phyloP scores from a whole-genome alignment of 2,797 vertebrate genomes.

The Pseudomugil tenellus region DNA sequence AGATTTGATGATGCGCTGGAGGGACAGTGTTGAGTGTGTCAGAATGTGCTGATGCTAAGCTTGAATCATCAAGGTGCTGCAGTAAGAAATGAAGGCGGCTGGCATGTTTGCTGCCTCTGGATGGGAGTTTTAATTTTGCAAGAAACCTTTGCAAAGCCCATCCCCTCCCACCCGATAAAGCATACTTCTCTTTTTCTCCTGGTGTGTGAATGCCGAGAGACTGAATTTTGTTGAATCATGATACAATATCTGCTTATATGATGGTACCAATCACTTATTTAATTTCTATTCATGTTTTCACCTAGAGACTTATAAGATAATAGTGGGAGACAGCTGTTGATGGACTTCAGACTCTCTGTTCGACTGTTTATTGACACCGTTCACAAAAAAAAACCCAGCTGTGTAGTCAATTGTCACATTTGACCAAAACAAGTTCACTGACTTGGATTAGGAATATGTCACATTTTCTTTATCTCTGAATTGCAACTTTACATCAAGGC shows the following conservation, averaged over 20 bases:
- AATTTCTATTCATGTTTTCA: background rate
- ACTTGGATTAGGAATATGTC: too few relatives aligned
- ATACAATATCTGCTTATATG: background rate
- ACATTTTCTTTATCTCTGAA: too few relatives aligned
- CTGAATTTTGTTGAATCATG: background rate
- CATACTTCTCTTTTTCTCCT: constrained; percentile 11
- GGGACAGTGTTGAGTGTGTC: constrained; percentile 34
- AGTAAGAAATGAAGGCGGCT: constrained; percentile 22
- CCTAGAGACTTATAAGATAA: background rate
- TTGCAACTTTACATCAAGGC: too few relatives aligned
- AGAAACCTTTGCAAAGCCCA: constrained; percentile 19
- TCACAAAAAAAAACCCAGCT: background rate
- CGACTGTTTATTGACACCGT: too few relatives aligned
- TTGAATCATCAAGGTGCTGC: constrained; percentile 32
- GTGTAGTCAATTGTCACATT: too few relatives aligned
- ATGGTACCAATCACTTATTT: background rate
- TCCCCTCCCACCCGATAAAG: background rate
- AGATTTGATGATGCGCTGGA: constrained; percentile 46
- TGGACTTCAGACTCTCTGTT: background rate
- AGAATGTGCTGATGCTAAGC: constrained; percentile 53
- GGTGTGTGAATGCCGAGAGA: constrained; percentile 18
- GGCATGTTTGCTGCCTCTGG: constrained; percentile 29
- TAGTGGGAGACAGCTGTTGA: background rate
- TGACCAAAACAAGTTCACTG: too few relatives aligned
- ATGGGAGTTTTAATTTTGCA: constrained; percentile 9